These are phyloP conservation scores for Orycteropus afer DNA, from an alignment of 2,113 vertebrate genomes.

Conservation along the genomic window DNA sequence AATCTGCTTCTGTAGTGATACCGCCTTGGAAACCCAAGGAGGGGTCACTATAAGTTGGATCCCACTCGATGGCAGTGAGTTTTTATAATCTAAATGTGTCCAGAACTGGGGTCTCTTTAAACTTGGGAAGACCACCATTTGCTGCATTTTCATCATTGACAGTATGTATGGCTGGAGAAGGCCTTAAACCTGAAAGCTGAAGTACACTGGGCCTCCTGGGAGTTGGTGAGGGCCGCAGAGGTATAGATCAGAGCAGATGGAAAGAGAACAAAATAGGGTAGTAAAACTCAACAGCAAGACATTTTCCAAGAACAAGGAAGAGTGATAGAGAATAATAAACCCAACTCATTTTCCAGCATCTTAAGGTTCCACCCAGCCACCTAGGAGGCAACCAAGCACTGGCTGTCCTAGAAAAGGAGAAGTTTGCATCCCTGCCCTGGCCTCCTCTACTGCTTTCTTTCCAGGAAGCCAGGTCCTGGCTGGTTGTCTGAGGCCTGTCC, in stretches of 20 bases:
- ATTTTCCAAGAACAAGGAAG: not conserved
- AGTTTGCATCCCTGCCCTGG: not conserved
- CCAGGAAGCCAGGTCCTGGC: not conserved
- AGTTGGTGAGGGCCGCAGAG: not conserved
- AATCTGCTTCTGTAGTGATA: too few relatives aligned
- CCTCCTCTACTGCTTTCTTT: not conserved
- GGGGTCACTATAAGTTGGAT: too few relatives aligned
- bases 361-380: not conserved
- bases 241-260: not conserved
- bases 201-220: not conserved
- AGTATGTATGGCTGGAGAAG: not conserved
- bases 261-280: not conserved
- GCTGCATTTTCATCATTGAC: not conserved
- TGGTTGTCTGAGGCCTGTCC: not conserved
- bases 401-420: not conserved
- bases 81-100: not conserved
- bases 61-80: too few relatives aligned
- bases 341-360: not conserved
- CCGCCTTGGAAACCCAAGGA: too few relatives aligned
- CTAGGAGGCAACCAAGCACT: too few relatives aligned
- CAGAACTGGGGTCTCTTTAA: not conserved
- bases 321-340: too few relatives aligned
- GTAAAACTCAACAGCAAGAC: not conserved
- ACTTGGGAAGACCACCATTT: not conserved
- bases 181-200: not conserved